phyloP scores from a whole-genome alignment of 92 coral and sea anemone species.

The Zoanthus sansibaricus region DNA sequence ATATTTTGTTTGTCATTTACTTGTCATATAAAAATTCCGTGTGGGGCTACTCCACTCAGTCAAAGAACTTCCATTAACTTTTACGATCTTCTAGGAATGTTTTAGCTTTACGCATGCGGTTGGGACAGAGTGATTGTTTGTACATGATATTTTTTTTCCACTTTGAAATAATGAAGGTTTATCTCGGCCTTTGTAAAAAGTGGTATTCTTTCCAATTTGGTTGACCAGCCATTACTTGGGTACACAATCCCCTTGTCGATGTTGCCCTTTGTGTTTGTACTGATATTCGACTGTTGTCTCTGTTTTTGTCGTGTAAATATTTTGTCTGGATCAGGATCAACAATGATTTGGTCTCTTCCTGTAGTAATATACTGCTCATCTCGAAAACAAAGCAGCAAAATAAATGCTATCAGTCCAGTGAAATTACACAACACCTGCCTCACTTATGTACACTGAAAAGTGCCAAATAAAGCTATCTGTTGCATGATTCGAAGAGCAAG shows the following conservation, averaged over 20 bases:
- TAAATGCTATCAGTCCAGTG: conserved; percentile 1
- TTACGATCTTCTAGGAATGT: too few species aligned
- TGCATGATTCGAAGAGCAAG: not conserved
- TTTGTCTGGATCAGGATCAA: conserved; percentile 43
- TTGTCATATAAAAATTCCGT: too few species aligned
- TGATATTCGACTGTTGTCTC: conserved; percentile 19
- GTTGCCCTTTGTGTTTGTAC: conserved; percentile 14
- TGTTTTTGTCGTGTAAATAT: conserved; percentile 36
- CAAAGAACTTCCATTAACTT: too few species aligned
- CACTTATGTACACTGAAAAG: not conserved
- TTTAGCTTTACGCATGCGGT: too few species aligned
- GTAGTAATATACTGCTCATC: conserved; percentile 33
- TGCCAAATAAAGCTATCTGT: not conserved
- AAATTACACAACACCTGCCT: not conserved
- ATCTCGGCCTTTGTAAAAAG: too few species aligned
- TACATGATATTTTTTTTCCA: too few species aligned
- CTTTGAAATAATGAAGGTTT: too few species aligned
- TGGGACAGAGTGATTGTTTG: too few species aligned
- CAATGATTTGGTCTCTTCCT: conserved; percentile 34
- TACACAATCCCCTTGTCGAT: conserved; percentile 5
- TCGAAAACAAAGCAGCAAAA: conserved; percentile 20
- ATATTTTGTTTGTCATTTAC: too few species aligned
- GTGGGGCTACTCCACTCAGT: too few species aligned
- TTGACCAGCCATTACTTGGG: conserved; percentile 47
- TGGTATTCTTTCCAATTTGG: too few species aligned